A percentile compares a stretch with the other conserved stretches of the same genome.
Evolutionary conservation across 2,888 invertebrate genomes (phyloP).

Genomic region (Molorchus minor): DNA sequence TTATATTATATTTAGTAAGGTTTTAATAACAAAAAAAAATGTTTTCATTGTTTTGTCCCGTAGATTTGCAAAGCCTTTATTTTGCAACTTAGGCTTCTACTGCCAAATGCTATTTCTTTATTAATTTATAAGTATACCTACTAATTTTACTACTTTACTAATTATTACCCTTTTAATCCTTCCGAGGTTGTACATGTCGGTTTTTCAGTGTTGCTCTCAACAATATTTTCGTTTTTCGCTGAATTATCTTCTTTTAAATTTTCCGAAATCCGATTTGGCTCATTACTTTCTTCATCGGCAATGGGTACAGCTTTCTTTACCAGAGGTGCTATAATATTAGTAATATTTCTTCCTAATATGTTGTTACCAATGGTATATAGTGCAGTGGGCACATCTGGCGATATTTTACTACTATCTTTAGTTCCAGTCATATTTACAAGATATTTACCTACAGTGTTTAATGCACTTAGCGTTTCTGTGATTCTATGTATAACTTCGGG

Average conservation of each 20-base stretch:
- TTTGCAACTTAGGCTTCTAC: too few species aligned
- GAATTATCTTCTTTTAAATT: conserved; percentile 44
- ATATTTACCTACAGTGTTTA: conserved; percentile 87
- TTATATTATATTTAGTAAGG: too few species aligned
- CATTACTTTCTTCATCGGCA: too few species aligned
- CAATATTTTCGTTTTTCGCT: conserved; percentile 53
- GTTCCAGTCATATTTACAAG: conserved; percentile 81
- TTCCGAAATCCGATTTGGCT: too few species aligned
- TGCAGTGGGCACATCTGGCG: conserved; percentile 74
- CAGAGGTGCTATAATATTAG: conserved; percentile 81
- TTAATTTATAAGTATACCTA: too few species aligned
- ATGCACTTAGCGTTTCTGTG: conserved; percentile 76
- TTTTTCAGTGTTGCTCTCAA: conserved; percentile 64
- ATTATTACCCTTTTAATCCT: conserved; percentile 76
- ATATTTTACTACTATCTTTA: conserved; percentile 54
- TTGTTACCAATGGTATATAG: conserved; percentile 83
- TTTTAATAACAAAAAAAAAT: too few species aligned
- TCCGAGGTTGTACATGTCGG: conserved; percentile 83
- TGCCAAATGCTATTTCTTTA: too few species aligned
- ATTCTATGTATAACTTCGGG: conserved; percentile 64
- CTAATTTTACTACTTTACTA: too few species aligned
- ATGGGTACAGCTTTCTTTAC: conserved; percentile 64
- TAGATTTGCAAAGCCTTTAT: too few species aligned
- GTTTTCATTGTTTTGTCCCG: too few species aligned
- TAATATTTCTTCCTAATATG: conserved; percentile 80